These are phyloP conservation scores for Brotula barbata DNA, from an alignment of 2,797 vertebrate species.

Conservation along the genomic window DNA sequence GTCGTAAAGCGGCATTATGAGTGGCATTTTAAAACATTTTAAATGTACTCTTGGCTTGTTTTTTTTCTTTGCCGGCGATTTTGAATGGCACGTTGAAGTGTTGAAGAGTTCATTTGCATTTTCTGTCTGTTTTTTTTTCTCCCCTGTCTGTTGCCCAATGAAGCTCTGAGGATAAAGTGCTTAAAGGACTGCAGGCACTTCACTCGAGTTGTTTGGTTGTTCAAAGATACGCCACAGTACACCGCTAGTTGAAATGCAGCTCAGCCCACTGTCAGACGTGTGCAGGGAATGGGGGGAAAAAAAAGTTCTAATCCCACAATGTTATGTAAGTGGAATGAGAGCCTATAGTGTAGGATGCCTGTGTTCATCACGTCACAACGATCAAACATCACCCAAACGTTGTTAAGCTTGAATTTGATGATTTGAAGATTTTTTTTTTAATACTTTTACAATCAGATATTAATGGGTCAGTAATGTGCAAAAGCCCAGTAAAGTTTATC, in stretches of 20 bases:
- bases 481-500: too few species aligned
- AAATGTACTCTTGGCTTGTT: slow-evolving; percentile 57
- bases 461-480: too few species aligned
- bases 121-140: slow-evolving; percentile 63
- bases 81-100: slow-evolving; percentile 69
- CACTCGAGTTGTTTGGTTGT: slow-evolving; percentile 78
- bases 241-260: slow-evolving; percentile 75
- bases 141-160: slow-evolving; percentile 76
- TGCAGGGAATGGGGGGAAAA: slow-evolving; percentile 5
- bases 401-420: slow-evolving; percentile 41
- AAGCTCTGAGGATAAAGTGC: slow-evolving; percentile 81
- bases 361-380: slow-evolving; percentile 50
- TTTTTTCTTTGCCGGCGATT: slow-evolving; percentile 30
- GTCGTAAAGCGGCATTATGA: slow-evolving; percentile 73
- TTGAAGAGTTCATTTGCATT: slow-evolving; percentile 76
- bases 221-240: slow-evolving; percentile 74
- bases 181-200: slow-evolving; percentile 81
- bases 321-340: slow-evolving; percentile 71
- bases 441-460: too few species aligned
- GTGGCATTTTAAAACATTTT: slow-evolving; percentile 74
- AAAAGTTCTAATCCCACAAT: slow-evolving; percentile 59
- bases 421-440: too few species aligned
- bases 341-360: slow-evolving; percentile 38
- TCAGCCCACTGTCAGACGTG: slow-evolving; percentile 71
- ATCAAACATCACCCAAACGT: slow-evolving; percentile 50